These are phyloP conservation scores for Patagioenas fasciata DNA, from an alignment of 2,113 vertebrate species.

Conservation along the genomic window DNA sequence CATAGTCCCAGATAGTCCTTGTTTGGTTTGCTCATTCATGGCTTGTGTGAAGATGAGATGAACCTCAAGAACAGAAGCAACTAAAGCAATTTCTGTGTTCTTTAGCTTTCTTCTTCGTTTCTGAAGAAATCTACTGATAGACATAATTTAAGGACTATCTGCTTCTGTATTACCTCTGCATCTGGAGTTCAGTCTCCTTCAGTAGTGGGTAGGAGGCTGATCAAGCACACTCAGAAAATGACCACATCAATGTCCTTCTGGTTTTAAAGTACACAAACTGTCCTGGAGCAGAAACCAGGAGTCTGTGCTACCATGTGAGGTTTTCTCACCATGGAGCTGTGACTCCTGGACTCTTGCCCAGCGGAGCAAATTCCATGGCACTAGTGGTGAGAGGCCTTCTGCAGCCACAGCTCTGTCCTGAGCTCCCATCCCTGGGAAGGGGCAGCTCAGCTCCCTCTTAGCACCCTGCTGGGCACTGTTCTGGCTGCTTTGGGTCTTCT, in stretches of 20 bases:
- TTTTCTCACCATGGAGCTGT: neutral
- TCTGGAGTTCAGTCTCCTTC: neutral
- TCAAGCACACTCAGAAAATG: neutral
- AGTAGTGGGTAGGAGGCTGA: neutral
- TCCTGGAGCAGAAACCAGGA: neutral
- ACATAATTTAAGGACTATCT: neutral
- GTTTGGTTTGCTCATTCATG: neutral
- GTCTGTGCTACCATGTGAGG: neutral
- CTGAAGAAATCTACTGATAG: neutral
- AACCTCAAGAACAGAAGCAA: neutral
- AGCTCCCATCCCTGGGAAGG: neutral
- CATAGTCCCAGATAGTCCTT: neutral
- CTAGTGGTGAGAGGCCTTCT: neutral
- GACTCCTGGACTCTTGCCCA: neutral
- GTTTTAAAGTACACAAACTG: neutral
- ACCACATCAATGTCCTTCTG: neutral
- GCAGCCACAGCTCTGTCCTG: neutral
- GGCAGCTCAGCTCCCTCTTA: neutral
- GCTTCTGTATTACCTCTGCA: neutral
- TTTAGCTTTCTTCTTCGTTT: neutral
- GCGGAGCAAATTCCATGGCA: neutral
- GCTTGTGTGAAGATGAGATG: neutral
- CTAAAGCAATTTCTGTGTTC: neutral
- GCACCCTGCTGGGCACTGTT: fast-evolving
- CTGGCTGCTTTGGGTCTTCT: neutral